Base-by-base conservation (phyloP, 2,888 invertebrate genomes). In the Dicyrtoma fusca region DNA sequence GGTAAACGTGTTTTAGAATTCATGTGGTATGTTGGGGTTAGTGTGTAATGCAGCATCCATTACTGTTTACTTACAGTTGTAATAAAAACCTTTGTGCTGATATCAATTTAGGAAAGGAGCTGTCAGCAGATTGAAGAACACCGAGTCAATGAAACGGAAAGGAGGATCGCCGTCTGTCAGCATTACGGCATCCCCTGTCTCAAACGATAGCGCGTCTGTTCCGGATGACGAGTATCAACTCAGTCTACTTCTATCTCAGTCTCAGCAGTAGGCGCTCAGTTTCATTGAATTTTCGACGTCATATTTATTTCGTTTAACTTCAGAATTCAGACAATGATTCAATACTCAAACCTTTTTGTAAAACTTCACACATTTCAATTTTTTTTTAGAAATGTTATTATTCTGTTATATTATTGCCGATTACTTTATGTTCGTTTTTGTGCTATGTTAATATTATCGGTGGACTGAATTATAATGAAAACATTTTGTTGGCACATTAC, bases 81-180 rank as follows among this genome's bases (percentile, higher is more conserved):
- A 19, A 11, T 53, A 53, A 11, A 19, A 4, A 53, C 2, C 14
- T 11, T 10, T 1, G 21, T 4, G 1, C 13, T 19, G 11, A 53
- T 19, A 53, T 53, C 1, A 23, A 23, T 19, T 11, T 62, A 77
- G 77, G 53, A 78, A 77, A 57, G 76, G 77, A 14, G 73, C 76
- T 14, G 21, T 76, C 11, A 69, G 70, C 11, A 62, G 77, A 34
- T 26, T 75, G 8, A 73, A 69, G 45, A 69, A 72, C 49, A 55
- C 51, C 0, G 76, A 75, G 3, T 53, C 45, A 34, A 8, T 72
- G 25, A 71, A 72, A 21, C 65, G 65, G 55, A 71, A 77, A 49
- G 75, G 76, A 13, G 74, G 44, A 10, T 78, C 78, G 25, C 78
- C 78, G n/a, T 75, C 74, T n/a, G 75, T 76, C 4, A 62, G 55